Base-by-base conservation (phyloP, 2,797 vertebrate genomes). In the Philypnodon macrostomus region DNA sequence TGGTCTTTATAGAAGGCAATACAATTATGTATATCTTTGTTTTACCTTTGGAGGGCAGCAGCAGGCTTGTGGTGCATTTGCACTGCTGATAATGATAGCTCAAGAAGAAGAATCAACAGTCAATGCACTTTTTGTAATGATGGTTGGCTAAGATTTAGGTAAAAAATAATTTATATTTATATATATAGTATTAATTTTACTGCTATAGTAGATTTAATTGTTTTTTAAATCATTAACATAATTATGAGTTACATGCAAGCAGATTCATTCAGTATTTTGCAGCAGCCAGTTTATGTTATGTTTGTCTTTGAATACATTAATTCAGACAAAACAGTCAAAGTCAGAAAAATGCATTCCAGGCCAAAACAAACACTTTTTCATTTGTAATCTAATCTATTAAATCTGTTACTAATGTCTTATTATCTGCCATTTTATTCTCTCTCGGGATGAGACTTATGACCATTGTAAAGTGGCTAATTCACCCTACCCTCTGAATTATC, bases 21-120 rank as follows among this genome's bases (percentile, higher is more conserved):
- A 29, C 27, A 29, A 29, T 10, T 4, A 15, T 4, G 24, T 52
- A 21, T 30, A 19, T 47, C 47, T 51, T 7, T 47, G 15, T 21
- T 0, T 46, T 2, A 15, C 77, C 77, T 81, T 73, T 53, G 44
- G 83, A 66, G 72, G 80, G 80, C 80, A 83, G 79, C 70, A 80
- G 68, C 47, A 53, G 41, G 71, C 70, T 63, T 55, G 58, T 31
- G 60, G 73, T 75, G 21, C 36, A 23, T 41, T 39, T 12, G 1
- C 14, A 15, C 47, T 58, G 41, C 65, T 30, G 31, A 17, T 27
- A 7, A 12, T 8, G 37, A 54, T 40, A 35, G 2, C 13, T 57
- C 52, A 42, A 61, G 75, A 81, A 61, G 27, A 75, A 75, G 67
- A 66, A 40, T 19, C n/a, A n/a, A n/a, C n/a, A n/a, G n/a, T n/a